A percentile compares a stretch with the other conserved stretches of the same genome.
phyloP scores from a whole-genome alignment of 2,797 vertebrate genomes.

The Danio jaintianensis region DNA sequence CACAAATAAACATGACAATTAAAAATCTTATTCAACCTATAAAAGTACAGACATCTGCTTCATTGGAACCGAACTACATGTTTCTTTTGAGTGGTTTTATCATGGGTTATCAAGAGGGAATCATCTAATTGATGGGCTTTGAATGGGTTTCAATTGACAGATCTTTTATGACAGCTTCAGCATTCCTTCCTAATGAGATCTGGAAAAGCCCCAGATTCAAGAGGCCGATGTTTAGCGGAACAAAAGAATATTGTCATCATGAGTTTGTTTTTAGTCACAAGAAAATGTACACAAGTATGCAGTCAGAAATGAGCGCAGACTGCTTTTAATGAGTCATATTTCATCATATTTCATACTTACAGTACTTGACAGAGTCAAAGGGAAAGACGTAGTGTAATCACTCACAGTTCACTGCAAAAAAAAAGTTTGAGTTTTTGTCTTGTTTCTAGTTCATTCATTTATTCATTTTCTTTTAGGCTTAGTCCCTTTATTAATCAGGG shows the following conservation, averaged over 20 bases:
- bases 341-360: too few species aligned
- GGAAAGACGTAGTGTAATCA: too few species aligned
- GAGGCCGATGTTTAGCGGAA: slow-evolving; percentile 17
- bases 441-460: too few species aligned
- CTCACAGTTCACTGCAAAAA: too few species aligned
- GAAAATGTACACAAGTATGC: background rate
- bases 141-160: background rate
- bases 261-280: background rate
- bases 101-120: background rate
- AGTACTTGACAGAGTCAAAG: too few species aligned
- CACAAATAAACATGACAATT: too few species aligned
- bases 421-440: too few species aligned
- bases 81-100: background rate
- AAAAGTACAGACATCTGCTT: background rate
- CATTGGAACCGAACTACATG: background rate
- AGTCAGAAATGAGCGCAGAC: background rate
- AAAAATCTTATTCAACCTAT: too few species aligned
- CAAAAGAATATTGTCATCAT: slow-evolving; percentile 39
- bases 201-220: slow-evolving; percentile 40
- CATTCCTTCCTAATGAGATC: slow-evolving; percentile 62
- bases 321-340: background rate
- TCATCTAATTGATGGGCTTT: background rate
- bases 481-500: too few species aligned
- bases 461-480: too few species aligned
- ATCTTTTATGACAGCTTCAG: slow-evolving; percentile 4